Percentiles rank a stretch among this genome's conserved stretches.
These are phyloP conservation scores for Haemorhous mexicanus DNA, from an alignment of 2,113 vertebrate species.

Conservation along the genomic window DNA sequence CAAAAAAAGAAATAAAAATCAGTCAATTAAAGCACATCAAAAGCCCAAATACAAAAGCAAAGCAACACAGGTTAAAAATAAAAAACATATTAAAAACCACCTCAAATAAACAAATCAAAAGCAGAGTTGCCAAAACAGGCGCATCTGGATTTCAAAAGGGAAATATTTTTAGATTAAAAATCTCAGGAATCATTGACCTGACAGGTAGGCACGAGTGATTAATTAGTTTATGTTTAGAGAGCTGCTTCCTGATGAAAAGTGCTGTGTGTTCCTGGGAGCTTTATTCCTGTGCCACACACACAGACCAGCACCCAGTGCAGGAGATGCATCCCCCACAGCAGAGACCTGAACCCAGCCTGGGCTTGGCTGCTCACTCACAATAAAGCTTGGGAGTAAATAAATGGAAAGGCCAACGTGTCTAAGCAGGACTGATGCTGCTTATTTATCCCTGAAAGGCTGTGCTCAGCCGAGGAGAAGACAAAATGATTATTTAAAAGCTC, in stretches of 20 bases:
- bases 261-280: not conserved
- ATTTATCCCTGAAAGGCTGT: conserved; percentile 49
- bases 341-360: not conserved
- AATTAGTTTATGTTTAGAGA: conserved; percentile 45
- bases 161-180: conserved; percentile 55
- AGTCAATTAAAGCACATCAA: conserved; percentile 13
- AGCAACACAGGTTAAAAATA: not conserved
- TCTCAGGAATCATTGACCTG: conserved; percentile 50
- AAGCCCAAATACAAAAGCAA: conserved; percentile 2
- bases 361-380: not conserved
- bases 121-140: not conserved
- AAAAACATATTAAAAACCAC: not conserved
- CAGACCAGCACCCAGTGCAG: not conserved
- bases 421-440: conserved; percentile 44
- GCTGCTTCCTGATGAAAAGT: not conserved
- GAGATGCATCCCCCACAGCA: not conserved
- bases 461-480: conserved; percentile 31
- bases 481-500: conserved; percentile 70
- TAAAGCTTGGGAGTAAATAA: conserved; percentile 8
- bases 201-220: conserved; percentile 39
- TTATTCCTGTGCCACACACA: not conserved
- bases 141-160: conserved; percentile 40
- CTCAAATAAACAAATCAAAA: conserved; percentile 29
- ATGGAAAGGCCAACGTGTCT: not conserved
- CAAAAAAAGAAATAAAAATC: not conserved